These are phyloP conservation scores for Cosmia trapezina DNA, from an alignment of 2,888 invertebrate species.

Conservation along the genomic window DNA sequence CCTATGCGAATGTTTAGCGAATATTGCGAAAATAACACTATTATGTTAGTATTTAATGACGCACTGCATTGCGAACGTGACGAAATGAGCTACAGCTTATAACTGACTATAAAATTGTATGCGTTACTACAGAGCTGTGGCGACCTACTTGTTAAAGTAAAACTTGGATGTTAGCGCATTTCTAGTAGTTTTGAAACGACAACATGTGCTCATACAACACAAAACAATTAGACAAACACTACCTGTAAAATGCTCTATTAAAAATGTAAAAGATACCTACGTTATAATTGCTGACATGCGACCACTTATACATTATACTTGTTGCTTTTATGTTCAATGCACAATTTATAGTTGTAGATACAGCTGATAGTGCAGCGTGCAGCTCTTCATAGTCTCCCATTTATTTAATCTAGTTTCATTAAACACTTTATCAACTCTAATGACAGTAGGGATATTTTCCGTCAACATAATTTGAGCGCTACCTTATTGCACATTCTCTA, in stretches of 20 bases:
- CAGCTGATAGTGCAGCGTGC: not conserved
- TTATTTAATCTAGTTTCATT: conserved; percentile 5
- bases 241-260: not conserved
- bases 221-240: conserved; percentile 7
- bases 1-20: conserved; percentile 44
- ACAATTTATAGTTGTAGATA: conserved; percentile 16
- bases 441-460: not conserved
- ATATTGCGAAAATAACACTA: conserved; percentile 33
- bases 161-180: conserved; percentile 29
- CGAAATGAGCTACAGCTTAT: conserved; percentile 50
- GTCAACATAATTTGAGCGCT: not conserved
- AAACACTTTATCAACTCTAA: not conserved
- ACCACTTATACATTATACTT: conserved; percentile 11
- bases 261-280: conserved; percentile 13
- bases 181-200: conserved; percentile 26
- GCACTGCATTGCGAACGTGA: conserved; percentile 64
- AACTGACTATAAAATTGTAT: conserved; percentile 53
- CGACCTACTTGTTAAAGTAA: conserved; percentile 48
- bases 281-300: conserved; percentile 24
- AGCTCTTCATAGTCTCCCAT: not conserved
- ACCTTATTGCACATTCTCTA: conserved; percentile 23
- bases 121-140: conserved; percentile 41
- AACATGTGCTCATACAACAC: conserved; percentile 3
- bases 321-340: conserved; percentile 10
- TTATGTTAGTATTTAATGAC: conserved; percentile 50